These are phyloP conservation scores for Bambusicola thoracicus DNA, from an alignment of 2,113 vertebrate genomes.

Conservation along the genomic window DNA sequence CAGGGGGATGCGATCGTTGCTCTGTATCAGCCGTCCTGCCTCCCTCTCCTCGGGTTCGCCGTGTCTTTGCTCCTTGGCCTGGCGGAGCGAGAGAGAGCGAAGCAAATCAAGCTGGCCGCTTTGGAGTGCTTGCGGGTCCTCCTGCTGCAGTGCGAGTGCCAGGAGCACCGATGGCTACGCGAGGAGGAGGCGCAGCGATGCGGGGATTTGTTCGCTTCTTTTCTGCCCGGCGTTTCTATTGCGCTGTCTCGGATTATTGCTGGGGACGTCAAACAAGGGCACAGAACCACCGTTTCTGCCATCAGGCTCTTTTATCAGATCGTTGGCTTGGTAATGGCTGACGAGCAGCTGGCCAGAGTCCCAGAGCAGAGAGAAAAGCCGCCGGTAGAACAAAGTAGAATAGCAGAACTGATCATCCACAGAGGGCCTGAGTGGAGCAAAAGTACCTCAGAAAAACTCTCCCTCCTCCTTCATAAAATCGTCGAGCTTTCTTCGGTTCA, in stretches of 20 bases:
- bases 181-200: slow-evolving; percentile 65
- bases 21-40: slow-evolving; percentile 83
- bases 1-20: slow-evolving; percentile 81
- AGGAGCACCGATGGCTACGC: slow-evolving; percentile 63
- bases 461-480: slow-evolving; percentile 83
- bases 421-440: slow-evolving; percentile 85
- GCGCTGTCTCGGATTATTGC: slow-evolving; percentile 82
- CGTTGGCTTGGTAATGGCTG: slow-evolving; percentile 86
- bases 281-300: slow-evolving; percentile 80
- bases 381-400: slow-evolving; percentile 56
- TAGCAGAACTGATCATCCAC: slow-evolving; percentile 82
- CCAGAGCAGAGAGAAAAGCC: slow-evolving; percentile 40
- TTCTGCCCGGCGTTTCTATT: slow-evolving; percentile 90
- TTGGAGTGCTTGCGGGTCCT: slow-evolving; percentile 86
- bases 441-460: slow-evolving; percentile 81
- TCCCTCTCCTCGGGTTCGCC: slow-evolving; percentile 88
- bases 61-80: slow-evolving; percentile 87
- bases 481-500: slow-evolving; percentile 83
- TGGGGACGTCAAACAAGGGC: slow-evolving; percentile 90
- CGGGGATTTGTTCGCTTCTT: slow-evolving; percentile 87
- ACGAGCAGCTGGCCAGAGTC: slow-evolving; percentile 79
- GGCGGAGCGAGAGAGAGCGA: slow-evolving; percentile 85
- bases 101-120: slow-evolving; percentile 82
- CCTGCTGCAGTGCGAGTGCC: slow-evolving; percentile 85
- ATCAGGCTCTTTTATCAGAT: slow-evolving; percentile 83